Evolutionary conservation across 2,113 vertebrate genomes (phyloP).

Genomic region (Epinephelus fuscoguttatus): DNA sequence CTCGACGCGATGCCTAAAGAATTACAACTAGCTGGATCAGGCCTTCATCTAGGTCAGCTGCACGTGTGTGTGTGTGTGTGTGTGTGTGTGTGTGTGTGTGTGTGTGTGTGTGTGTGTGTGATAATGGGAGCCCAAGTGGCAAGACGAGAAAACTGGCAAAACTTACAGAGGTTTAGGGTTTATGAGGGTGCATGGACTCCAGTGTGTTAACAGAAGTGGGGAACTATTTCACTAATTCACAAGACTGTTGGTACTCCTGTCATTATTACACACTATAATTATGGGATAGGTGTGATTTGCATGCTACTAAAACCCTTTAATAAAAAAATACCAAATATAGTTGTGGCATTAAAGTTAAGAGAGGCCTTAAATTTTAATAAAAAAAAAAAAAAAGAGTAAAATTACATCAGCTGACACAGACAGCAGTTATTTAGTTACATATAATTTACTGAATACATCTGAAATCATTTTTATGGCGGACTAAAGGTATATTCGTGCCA

Average conservation of each 20-base stretch:
- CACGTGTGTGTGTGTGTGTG: conserved; percentile 22
- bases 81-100: conserved; percentile 12
- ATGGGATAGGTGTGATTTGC: conserved; percentile 48
- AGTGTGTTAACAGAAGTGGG: not conserved
- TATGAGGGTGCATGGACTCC: conserved; percentile 1
- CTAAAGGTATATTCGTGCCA: not conserved
- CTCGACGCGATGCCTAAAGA: conserved; percentile 69
- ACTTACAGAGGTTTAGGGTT: conserved; percentile 32
- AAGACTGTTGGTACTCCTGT: not conserved
- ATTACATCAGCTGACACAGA: not conserved
- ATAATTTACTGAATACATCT: not conserved
- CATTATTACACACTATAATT: not conserved
- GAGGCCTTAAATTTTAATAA: not conserved
- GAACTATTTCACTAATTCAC: not conserved
- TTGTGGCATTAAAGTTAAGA: not conserved
- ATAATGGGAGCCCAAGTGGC: conserved; percentile 16
- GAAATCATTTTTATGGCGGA: not conserved
- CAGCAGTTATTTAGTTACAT: not conserved
- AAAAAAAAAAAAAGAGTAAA: not conserved
- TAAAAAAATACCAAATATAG: not conserved
- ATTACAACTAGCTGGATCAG: conserved; percentile 79
- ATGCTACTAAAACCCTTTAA: not conserved
- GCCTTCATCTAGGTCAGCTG: conserved; percentile 80
- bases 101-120: conserved; percentile 12
- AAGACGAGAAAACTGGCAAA: conserved; percentile 26